Evolutionary conservation across 1,140 invertebrate genomes (phyloP), one percentile per base, ranked within the genome.

Genomic region (Trichonephila inaurata): DNA sequence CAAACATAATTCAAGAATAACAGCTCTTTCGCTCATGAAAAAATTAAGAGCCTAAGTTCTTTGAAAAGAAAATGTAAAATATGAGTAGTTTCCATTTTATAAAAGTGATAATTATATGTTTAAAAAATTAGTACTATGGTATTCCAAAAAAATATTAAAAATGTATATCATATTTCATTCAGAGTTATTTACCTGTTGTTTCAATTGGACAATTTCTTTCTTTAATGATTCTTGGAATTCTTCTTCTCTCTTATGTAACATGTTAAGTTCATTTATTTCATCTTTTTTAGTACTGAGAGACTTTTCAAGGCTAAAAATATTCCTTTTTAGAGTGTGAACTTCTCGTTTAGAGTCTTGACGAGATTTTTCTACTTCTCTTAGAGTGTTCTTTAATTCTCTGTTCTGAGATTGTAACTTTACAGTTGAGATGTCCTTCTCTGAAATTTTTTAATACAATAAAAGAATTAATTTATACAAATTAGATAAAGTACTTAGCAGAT

Each of bases 161-260:
- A 12, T 51, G 28, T 28, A 12, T 51, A 51, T 51, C 7, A 12
- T 51, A 51, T 51, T 51, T 51, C 5, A 51, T 51, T 10, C 10
- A 51, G 0, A 12, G 16, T n/a, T 69, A 89, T 28, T 33, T 85
- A 94, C 93, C 28, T 85, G 90, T 85, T 94, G 93, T 19, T 90
- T 94, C n/a, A 89, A 61, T 14, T 58, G 24, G 0, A 94, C 77
- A 33, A 89, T 90, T 51, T 94, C 93, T n/a, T 60, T 82, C 18
- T 81, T 89, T 18, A 94, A 24, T 24, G 64, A 61, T 33, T 85
- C 87, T 58, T 89, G 69, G 2, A 88, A 89, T 61, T 94, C 77
- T 44, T 90, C 93, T 60, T 94, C 87, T 21, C 64, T 60, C 10
- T 21, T 69, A 19, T 58, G 86, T 12, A 94, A 33, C 18, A 83